Evolutionary conservation across 2,888 invertebrate genomes (phyloP), one percentile per base, ranked within the genome.

Genomic region (Luffia ferchaultella): DNA sequence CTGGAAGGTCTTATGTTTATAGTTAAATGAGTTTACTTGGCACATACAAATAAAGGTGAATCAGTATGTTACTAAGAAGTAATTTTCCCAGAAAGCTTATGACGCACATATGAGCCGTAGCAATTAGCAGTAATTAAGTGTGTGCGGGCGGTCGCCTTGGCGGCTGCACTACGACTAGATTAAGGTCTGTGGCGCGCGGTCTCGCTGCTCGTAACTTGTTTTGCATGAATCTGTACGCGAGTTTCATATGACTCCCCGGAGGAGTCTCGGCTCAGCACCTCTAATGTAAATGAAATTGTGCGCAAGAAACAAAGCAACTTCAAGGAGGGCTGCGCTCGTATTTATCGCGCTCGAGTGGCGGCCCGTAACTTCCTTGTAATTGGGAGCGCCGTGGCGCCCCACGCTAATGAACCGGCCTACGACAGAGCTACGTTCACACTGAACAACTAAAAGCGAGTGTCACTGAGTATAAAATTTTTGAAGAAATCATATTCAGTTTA

Each of bases 201-300:
- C 73, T 64, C 74, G 59, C 53, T 62, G 70, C 73, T 74, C 76
- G 70, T 78, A 77, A 79, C 74, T 78, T 73, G 73, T 69, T 72
- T 72, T 73, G 73, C 75, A 78, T 76, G 80, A 80, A 77, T 79
- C 78, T 74, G 73, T 68, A 71, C 70, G 70, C 70, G 71, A 76
- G 69, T 75, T 71, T 70, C 76, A 68, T 73, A 76, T 66, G 76
- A 68, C 68, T 75, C 80, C 72, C 79, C 55, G 58, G 73, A 77
- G 76, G 73, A 78, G 76, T 62, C 67, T 68, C 60, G 62, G 68
- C 65, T 76, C 75, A 74, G 69, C 75, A 78, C 76, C 75, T 77
- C 69, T 77, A 76, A 80, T 80, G 79, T 82, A 79, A 80, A 80
- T 78, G 72, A 79, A 82, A 82, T 80, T 82, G 76, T 78, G 76